Evolutionary conservation across 1,140 invertebrate species (phyloP).

Genomic region (Fopius arisanus): DNA sequence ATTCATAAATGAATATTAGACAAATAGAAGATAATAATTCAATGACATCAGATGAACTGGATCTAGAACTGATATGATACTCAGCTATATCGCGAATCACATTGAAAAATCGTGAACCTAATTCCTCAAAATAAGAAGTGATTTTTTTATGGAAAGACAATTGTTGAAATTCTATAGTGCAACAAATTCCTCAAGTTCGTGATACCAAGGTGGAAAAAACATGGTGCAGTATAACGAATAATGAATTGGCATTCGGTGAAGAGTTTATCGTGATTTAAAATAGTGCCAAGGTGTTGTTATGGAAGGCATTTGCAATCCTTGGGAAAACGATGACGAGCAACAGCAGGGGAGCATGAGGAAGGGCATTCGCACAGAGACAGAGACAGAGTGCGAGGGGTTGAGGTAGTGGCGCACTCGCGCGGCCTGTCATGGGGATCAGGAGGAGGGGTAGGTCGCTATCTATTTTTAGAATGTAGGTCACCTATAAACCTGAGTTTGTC

Average conservation of each 20-base stretch:
- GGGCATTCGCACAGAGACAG: constrained; percentile 30
- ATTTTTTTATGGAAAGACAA: too few species aligned
- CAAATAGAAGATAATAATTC: too few species aligned
- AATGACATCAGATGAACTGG: too few species aligned
- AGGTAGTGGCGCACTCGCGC: constrained; percentile 27
- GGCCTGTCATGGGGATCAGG: constrained; percentile 30
- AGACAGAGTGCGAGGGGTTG: constrained; percentile 27
- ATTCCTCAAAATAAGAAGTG: too few species aligned
- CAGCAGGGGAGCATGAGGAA: constrained; percentile 18
- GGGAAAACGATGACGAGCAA: constrained; percentile 11
- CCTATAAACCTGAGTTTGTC: constrained; percentile 54
- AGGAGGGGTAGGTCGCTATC: constrained; percentile 41
- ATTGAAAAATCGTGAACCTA: too few species aligned
- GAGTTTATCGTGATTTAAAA: constrained; percentile 1
- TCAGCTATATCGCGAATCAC: too few species aligned
- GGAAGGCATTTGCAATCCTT: not conserved
- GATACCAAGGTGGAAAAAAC: too few species aligned
- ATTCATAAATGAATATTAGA: too few species aligned
- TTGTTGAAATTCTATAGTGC: not conserved
- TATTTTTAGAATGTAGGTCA: constrained; percentile 57
- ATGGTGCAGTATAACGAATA: not conserved
- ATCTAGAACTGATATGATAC: too few species aligned
- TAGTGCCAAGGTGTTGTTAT: not conserved
- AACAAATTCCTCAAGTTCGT: not conserved
- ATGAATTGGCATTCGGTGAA: not conserved